A percentile compares a stretch with the other conserved stretches of the same genome.
Conservation (phyloP, 2,888 invertebrate species). For the Lumbricus terrestris region DNA sequence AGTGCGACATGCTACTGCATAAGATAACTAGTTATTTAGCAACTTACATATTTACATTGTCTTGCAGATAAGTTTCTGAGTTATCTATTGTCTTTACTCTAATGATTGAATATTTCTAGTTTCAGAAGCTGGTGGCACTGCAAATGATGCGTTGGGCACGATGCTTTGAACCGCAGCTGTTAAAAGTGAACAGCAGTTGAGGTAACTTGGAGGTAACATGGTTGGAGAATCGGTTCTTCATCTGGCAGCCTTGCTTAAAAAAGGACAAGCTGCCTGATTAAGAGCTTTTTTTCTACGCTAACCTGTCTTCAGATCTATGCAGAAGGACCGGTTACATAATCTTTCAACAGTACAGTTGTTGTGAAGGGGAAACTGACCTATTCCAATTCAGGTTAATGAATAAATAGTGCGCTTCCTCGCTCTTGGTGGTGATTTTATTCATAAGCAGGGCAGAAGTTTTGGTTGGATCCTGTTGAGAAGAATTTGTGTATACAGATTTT, state of each 20-base stretch:
- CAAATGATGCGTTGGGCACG: neutral
- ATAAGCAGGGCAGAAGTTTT: neutral
- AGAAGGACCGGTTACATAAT: neutral
- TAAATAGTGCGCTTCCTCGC: neutral
- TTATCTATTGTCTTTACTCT: neutral
- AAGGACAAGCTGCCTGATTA: slow-evolving; percentile 32
- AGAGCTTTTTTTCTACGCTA: slow-evolving; percentile 22
- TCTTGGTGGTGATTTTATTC: neutral
- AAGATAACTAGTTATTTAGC: neutral
- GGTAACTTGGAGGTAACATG: no score
- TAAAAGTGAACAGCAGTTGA: neutral
- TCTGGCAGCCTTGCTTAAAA: slow-evolving; percentile 25
- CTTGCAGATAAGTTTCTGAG: neutral
- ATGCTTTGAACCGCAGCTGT: neutral
- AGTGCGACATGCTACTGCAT: neutral
- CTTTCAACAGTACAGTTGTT: neutral
- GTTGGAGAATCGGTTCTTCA: slow-evolving; percentile 26
- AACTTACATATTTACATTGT: neutral
- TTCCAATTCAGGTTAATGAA: no score
- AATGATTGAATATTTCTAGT: neutral
- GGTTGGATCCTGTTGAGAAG: neutral
- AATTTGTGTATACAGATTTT: neutral
- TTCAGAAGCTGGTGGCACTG: neutral
- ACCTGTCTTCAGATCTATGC: neutral
- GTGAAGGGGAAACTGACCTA: no score